Base-by-base conservation (phyloP, 1,140 invertebrate species). In the Nasonia vitripennis region DNA sequence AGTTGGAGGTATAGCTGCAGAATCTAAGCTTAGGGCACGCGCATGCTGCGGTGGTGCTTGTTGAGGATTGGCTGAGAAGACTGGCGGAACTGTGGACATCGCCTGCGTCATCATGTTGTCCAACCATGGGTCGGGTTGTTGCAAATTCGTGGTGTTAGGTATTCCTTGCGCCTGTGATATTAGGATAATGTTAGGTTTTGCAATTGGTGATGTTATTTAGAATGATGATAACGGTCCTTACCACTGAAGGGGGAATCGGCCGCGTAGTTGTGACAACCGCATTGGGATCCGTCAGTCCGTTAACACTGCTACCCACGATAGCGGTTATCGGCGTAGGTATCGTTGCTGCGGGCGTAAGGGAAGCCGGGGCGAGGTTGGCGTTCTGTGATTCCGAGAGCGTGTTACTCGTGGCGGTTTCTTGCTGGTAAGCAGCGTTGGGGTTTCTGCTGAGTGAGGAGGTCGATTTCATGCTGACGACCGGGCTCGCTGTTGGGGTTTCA, bases 81-180 rank as follows among this genome's bases (percentile, higher is more conserved):
- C 87, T 67, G 82, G 83, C 11, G 92, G 93, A 45, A 93, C 87
- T 20, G 89, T 75, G 5, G 55, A 67, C 74, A 71, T 88, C 78
- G 73, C 37, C 67, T 84, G 12, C 70, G 86, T 85, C 41, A 95
- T 95, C 78, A 97, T 94, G 79, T 95, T 95, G 9, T 96, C 96
- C 70, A 97, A 88, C 96, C 96, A 97, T 87, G 97, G 96, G 78
- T 97, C 96, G 0, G 96, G 96, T 91, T 95, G 95, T 1, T 96
- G 96, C 87, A 96, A 92, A 82, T 92, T 91, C 17, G 87, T 87
- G 45, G 92, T 88, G 9, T 88, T 86, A 31, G 89, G 78, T 27
- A 93, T 89, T 10, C 89, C 83, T 83, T 92, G 89, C 0, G 92
- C 89, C 92, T 93, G 48, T 75, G 2, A 12, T 31, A n/a, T 12